Evolutionary conservation across 2,797 vertebrate genomes (phyloP), one percentile per base, ranked within the genome.

Genomic region (Xenopus petersii): DNA sequence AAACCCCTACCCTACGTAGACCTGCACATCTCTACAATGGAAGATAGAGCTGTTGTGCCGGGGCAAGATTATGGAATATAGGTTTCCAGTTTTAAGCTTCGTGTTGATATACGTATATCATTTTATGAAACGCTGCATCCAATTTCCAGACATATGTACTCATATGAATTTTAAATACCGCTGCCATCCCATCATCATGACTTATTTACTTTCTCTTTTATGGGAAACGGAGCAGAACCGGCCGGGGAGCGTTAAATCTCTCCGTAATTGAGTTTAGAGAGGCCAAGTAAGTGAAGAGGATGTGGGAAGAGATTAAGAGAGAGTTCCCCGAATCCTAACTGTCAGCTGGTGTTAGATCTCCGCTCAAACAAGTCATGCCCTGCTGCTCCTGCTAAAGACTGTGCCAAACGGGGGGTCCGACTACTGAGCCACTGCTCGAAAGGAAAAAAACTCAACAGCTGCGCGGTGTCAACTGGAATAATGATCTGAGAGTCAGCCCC

Each of bases 91-190:
- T 86, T 86, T 89, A 91, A 87, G 87, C 90, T 92, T 90, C 92
- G 91, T 94, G 93, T 94, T 94, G 94, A 94, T 95, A 92, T 93
- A 94, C 91, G 93, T 94, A 94, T 89, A 89, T 93, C 94, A 94
- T 94, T 90, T 82, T 91, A 91, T 92, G 89, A 90, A 87, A 91
- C 88, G 86, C 87, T 88, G 85, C 89, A 88, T 93, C 91, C 92
- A 92, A 92, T 92, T 86, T 89, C 82, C 85, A 85, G 91, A 91
- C 90, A 91, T 83, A 82, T 90, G 90, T 92, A 89, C 86, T 88
- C 88, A 87, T 87, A 91, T 91, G 87, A 93, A 91, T 92, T 92
- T 90, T 92, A 92, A 90, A 92, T 87, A 85, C 85, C 80, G 84
- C 81, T 81, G 85, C 86, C 82, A 84, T 90, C 88, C 89, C 85